Evolutionary conservation across 2,888 invertebrate species (phyloP), one percentile per base, ranked within the genome.

Genomic region (Tryphoninae sp.): DNA sequence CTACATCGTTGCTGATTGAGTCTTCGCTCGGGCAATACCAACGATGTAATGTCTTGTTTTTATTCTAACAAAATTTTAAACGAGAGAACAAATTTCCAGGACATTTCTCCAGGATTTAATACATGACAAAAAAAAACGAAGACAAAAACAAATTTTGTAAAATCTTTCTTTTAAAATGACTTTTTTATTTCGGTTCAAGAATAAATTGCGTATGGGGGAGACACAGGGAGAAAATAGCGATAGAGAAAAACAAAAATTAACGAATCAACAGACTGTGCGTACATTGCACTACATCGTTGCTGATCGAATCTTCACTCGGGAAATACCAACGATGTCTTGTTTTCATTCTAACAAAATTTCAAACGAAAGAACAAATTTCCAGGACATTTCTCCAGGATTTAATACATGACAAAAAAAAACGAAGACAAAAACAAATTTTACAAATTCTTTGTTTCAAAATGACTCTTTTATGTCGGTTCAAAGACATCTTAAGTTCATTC

Each of bases 141-240:
- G 58, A 16, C 16, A 42, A 26, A 42, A 40, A 22, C 58, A 45
- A 33, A 19, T 40, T 68, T 13, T 55, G 3, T 3, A 13, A n/a
- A 58, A 69, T 69, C 58, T 58, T 58, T 11, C 13, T 49, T n/a
- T 1, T 3, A 19, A 40, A 33, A 33, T 13, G n/a, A 33, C 2
- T n/a, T 2, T 68, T 45, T 23, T 23, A 45, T 26, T 79, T 64
- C 9, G n/a, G 13, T 69, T 19, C 67, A 71, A 40, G 75, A 78
- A 78, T 81, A 75, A 53, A 71, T 81, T 71, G 81, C 67, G 75
- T 16, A 62, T 65, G 49, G 67, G 74, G 33, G 74, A 59, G 19
- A 19, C 1, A 19, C 19, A 19, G 19, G 1, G 19, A 33, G 8
- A 69, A 45, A 64, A 23, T 58, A 26, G 58, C n/a, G 11, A 58